phyloP scores from a whole-genome alignment of 2,797 vertebrate genomes.

The Melanotaenia trifasciata region DNA sequence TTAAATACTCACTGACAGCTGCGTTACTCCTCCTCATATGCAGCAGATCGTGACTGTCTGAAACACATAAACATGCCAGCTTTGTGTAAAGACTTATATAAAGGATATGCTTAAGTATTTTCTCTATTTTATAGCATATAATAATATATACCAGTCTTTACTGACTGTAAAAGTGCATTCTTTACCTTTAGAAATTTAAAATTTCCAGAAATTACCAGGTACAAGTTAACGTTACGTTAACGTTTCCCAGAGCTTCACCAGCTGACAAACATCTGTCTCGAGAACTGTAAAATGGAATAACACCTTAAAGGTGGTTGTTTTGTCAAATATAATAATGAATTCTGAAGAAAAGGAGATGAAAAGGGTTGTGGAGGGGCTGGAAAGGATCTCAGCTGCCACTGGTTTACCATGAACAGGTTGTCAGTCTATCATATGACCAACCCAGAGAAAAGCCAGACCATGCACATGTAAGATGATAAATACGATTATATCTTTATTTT shows the following conservation, averaged over 20 bases:
- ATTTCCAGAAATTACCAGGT: background rate
- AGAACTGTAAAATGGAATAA: background rate
- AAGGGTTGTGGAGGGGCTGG: background rate
- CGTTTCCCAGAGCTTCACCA: constrained; percentile 5
- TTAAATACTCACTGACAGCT: constrained; percentile 40
- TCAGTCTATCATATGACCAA: background rate
- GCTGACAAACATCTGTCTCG: background rate
- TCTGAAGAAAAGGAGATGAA: background rate
- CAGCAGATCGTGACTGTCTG: background rate
- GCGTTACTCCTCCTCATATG: constrained; percentile 48
- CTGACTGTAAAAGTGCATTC: background rate
- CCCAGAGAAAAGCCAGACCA: too few relatives aligned
- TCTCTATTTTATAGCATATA: background rate
- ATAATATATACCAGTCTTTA: background rate
- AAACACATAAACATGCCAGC: background rate
- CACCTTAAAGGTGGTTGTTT: background rate
- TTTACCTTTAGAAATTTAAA: background rate
- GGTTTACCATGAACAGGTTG: background rate
- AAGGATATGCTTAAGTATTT: background rate
- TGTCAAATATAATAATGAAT: background rate
- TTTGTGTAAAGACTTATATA: background rate
- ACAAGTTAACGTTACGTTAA: background rate
- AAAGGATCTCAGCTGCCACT: background rate
- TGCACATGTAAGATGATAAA: background rate
- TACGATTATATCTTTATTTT: background rate